Percentiles rank a stretch among this genome's conserved stretches.
These are phyloP conservation scores for Pectinophora gossypiella DNA, from an alignment of 1,140 invertebrate genomes.

Conservation along the genomic window DNA sequence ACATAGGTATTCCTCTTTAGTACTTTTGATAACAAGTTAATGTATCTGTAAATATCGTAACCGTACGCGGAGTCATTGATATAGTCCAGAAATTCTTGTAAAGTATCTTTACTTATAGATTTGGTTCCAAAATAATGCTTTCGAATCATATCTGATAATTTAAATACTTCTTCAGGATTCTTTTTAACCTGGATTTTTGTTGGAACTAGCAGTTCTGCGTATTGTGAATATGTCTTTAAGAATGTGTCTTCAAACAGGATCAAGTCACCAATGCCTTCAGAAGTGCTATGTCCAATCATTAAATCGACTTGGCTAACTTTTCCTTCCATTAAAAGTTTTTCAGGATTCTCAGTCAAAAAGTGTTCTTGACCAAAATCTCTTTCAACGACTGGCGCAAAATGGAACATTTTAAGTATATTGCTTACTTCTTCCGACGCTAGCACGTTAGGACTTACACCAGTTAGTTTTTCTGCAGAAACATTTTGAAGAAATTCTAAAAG, in stretches of 20 bases:
- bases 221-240: neutral
- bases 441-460: constrained; percentile 34
- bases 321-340: constrained; percentile 44
- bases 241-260: constrained; percentile 17
- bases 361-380: constrained; percentile 47
- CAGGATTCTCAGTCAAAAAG: constrained; percentile 46
- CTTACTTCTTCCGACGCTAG: constrained; percentile 28
- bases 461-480: constrained; percentile 49
- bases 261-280: constrained; percentile 67
- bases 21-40: constrained; percentile 26
- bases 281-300: constrained; percentile 75
- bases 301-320: constrained; percentile 75
- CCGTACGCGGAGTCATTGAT: constrained; percentile 43
- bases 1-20: neutral
- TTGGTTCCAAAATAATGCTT: constrained; percentile 62
- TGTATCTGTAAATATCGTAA: constrained; percentile 40
- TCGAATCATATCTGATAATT: constrained; percentile 39
- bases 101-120: constrained; percentile 22
- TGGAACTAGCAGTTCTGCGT: constrained; percentile 8
- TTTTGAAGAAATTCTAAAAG: constrained; percentile 67
- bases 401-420: constrained; percentile 31
- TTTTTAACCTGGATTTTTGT: constrained; percentile 1
- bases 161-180: constrained; percentile 17
- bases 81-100: constrained; percentile 32
- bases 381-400: constrained; percentile 59